Conservation (phyloP, 2,888 invertebrate genomes). For the Polymixis flavicincta region DNA sequence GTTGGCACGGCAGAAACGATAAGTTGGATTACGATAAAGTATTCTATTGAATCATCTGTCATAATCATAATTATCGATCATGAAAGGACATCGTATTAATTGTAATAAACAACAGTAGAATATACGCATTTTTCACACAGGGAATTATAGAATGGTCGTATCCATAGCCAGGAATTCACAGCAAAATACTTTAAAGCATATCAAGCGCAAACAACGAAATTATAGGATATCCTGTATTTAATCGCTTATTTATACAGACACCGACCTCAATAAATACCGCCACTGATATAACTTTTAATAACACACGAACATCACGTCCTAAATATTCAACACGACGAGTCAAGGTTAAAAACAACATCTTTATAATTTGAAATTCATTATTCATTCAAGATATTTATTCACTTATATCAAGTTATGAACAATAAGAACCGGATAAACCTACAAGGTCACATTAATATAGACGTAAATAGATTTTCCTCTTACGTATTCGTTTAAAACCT, state of each 20-base stretch:
- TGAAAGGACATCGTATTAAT: neutral
- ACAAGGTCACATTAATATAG: conserved; percentile 57
- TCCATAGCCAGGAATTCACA: conserved; percentile 34
- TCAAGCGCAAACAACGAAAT: conserved; percentile 33
- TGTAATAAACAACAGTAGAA: neutral
- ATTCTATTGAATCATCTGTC: neutral
- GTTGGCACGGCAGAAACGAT: conserved; percentile 20
- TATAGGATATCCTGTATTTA: conserved; percentile 39
- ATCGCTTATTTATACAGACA: conserved; percentile 43
- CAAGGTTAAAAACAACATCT: conserved; percentile 60
- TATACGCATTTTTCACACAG: neutral
- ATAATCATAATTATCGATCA: neutral
- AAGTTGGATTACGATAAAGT: conserved; percentile 8
- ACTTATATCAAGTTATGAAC: conserved; percentile 51
- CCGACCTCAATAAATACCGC: conserved; percentile 53
- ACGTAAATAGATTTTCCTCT: conserved; percentile 60
- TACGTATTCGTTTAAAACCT: conserved; percentile 39
- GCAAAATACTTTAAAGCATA: conserved; percentile 34
- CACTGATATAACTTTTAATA: conserved; percentile 39
- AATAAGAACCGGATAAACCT: conserved; percentile 56
- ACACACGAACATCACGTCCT: conserved; percentile 44
- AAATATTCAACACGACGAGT: conserved; percentile 59
- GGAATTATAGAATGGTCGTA: neutral
- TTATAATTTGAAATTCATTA: conserved; percentile 47
- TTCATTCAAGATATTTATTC: conserved; percentile 53